Evolutionary conservation across 2,113 vertebrate genomes (phyloP).

Genomic region (Echinops telfairi): DNA sequence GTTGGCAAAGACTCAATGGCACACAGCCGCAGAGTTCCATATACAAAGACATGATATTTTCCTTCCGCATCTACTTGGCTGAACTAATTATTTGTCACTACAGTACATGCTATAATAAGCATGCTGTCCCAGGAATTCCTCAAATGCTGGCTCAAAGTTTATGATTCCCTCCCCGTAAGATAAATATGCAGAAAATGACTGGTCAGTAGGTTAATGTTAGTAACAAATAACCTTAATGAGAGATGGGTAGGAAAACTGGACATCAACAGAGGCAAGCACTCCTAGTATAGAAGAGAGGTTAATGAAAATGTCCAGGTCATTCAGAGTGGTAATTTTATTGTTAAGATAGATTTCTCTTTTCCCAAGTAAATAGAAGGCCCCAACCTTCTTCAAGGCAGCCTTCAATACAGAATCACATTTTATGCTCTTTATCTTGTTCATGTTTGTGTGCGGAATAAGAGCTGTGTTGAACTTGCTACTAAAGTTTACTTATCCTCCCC

Average conservation of each 20-base stretch:
- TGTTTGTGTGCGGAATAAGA: slow-evolving; percentile 51
- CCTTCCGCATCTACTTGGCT: slow-evolving; percentile 6
- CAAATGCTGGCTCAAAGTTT: slow-evolving; percentile 27
- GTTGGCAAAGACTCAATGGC: background rate
- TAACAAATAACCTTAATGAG: slow-evolving; percentile 29
- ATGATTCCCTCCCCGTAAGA: slow-evolving; percentile 9
- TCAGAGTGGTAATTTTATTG: background rate
- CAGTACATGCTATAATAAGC: background rate
- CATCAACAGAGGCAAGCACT: slow-evolving; percentile 26
- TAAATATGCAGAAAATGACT: slow-evolving; percentile 39
- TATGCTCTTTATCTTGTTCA: background rate
- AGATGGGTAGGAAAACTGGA: slow-evolving; percentile 12
- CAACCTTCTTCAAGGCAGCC: background rate
- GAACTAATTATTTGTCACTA: background rate
- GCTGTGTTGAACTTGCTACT: slow-evolving; percentile 72
- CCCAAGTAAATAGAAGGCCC: background rate
- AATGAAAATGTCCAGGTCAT: slow-evolving; percentile 36
- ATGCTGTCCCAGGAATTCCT: slow-evolving; percentile 20
- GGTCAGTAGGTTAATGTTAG: background rate
- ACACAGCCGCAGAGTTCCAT: background rate
- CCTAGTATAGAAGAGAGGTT: background rate
- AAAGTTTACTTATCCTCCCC: slow-evolving; percentile 59
- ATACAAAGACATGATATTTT: slow-evolving; percentile 45
- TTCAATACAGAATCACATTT: background rate
- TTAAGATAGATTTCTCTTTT: slow-evolving; percentile 20